Conservation (phyloP, 2,113 vertebrate species). For the Etheostoma cragini region DNA sequence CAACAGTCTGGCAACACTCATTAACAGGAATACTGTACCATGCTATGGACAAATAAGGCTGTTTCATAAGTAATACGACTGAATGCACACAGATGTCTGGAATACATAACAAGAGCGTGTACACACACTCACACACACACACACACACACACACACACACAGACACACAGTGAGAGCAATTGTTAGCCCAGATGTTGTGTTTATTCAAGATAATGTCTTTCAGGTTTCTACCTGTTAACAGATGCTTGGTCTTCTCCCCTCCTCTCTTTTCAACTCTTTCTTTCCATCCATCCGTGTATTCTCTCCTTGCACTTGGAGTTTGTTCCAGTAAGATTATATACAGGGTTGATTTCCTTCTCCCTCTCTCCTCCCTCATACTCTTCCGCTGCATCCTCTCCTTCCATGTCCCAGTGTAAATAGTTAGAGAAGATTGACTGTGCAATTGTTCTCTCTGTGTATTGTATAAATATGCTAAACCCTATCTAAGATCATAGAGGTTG, state of each 20-base stretch:
- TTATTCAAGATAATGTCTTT: not conserved
- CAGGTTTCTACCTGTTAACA: conserved; percentile 28
- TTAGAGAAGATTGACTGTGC: not conserved
- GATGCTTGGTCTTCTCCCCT: conserved; percentile 14
- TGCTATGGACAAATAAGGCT: not conserved
- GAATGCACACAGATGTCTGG: not conserved
- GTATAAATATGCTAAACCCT: no score
- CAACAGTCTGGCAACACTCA: not conserved
- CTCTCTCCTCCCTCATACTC: not conserved
- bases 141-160: no score
- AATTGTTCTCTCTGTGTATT: not conserved
- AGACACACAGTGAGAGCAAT: no score
- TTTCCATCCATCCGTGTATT: not conserved
- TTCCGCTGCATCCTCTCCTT: not conserved
- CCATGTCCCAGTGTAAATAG: not conserved
- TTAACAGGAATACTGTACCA: not conserved
- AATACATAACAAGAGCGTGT: not conserved
- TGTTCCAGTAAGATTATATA: conserved; percentile 10
- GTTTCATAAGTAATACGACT: not conserved
- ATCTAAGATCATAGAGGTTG: no score
- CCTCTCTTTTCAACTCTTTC: not conserved
- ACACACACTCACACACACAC: not conserved
- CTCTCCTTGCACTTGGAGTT: not conserved
- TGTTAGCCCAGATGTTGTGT: no score
- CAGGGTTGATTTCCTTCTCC: not conserved